Percentiles rank a stretch among this genome's conserved stretches.
phyloP scores from a whole-genome alignment of 1,140 invertebrate species.

The Leguminivora glycinivorella region DNA sequence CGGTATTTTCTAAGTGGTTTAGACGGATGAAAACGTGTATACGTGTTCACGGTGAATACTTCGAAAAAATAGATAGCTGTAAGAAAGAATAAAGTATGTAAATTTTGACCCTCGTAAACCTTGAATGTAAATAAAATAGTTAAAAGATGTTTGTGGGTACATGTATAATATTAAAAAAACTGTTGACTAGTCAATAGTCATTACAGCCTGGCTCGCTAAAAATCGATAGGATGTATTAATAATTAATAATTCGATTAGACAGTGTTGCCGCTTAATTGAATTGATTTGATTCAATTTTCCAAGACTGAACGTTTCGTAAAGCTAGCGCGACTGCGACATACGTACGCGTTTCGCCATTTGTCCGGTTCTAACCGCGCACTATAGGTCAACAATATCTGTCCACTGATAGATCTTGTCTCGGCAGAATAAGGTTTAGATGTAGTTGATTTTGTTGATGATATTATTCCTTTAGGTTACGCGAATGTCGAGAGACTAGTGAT shows the following conservation, averaged over 20 bases:
- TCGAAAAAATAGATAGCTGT: too few relatives aligned
- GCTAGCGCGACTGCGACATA: neutral
- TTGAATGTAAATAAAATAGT: neutral
- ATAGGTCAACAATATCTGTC: neutral
- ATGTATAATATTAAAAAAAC: neutral
- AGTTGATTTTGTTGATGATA: too few relatives aligned
- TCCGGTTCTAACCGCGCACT: neutral
- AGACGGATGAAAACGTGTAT: too few relatives aligned
- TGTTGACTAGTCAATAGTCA: too few relatives aligned
- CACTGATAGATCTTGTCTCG: neutral
- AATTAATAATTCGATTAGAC: neutral
- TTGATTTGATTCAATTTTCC: neutral
- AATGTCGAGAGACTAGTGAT: too few relatives aligned
- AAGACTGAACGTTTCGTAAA: neutral
- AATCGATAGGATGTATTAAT: neutral
- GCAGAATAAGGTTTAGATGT: too few relatives aligned
- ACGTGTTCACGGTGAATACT: too few relatives aligned
- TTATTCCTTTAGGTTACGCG: too few relatives aligned
- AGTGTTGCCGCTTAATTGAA: neutral
- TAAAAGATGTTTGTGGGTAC: neutral
- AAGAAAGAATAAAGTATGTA: too few relatives aligned
- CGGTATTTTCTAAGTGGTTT: too few relatives aligned
- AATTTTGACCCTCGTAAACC: too few relatives aligned
- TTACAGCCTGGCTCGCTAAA: neutral
- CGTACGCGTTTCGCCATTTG: conserved; percentile 9